Percentiles rank a stretch among this genome's conserved stretches.
Evolutionary conservation across 2,888 invertebrate genomes (phyloP).

Genomic region (Uropetala carovei): DNA sequence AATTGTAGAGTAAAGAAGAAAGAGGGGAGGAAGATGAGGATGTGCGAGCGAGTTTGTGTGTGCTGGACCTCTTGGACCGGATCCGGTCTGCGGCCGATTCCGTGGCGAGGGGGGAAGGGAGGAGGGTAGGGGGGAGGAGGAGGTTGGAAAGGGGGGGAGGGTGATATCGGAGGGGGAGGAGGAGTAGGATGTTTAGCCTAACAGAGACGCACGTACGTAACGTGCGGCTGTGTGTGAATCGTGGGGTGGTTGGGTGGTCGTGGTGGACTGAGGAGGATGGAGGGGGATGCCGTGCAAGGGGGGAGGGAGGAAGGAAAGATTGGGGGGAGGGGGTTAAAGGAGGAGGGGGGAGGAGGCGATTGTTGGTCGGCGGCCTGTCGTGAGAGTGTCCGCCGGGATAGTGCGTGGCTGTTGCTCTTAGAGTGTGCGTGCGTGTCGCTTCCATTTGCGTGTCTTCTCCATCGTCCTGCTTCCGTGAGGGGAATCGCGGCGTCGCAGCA

Average conservation of each 20-base stretch:
- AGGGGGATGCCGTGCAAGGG: neutral
- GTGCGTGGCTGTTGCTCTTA: conserved; percentile 25
- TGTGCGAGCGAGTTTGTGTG: neutral
- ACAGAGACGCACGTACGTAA: conserved; percentile 20
- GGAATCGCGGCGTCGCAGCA: neutral
- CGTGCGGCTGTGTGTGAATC: conserved; percentile 17
- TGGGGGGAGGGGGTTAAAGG: neutral
- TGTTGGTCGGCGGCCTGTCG: conserved; percentile 6
- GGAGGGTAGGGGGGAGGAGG: neutral
- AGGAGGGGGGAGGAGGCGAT: neutral
- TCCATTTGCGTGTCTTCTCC: neutral
- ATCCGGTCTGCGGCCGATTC: conserved; percentile 51
- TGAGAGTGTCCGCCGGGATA: conserved; percentile 52
- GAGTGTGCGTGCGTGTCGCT: conserved; percentile 41
- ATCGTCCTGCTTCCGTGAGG: neutral
- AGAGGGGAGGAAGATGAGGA: neutral
- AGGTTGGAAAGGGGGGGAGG: neutral
- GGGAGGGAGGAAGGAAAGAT: neutral
- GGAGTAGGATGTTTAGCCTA: conserved; percentile 21
- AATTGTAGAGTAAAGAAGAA: conserved; percentile 7
- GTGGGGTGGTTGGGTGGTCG: conserved; percentile 52
- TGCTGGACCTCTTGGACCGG: conserved; percentile 58
- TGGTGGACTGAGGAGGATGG: neutral
- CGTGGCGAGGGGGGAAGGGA: neutral
- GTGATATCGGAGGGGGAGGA: neutral